Percentiles rank a stretch among this genome's conserved stretches.
These are phyloP conservation scores for Ctenomys sociabilis DNA, from an alignment of 2,113 vertebrate genomes.

Conservation along the genomic window DNA sequence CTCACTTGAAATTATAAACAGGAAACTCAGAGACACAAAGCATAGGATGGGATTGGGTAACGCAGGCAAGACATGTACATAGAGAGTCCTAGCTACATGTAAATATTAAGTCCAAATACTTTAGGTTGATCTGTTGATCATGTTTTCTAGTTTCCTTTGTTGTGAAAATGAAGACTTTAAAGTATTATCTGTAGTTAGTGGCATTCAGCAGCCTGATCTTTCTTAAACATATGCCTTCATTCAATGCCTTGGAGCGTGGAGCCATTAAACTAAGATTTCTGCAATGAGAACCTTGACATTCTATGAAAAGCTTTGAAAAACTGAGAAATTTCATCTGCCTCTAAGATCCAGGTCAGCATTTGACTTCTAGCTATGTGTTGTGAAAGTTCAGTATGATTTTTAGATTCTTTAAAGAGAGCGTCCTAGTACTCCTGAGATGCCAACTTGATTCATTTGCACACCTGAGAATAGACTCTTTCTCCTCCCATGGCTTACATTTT, in stretches of 20 bases:
- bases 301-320: background rate
- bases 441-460: background rate
- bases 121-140: background rate
- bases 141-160: background rate
- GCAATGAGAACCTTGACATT: background rate
- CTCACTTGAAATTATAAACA: background rate
- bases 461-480: background rate
- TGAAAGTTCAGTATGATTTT: background rate
- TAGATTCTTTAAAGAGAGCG: background rate
- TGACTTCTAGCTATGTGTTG: background rate
- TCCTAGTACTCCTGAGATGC: background rate
- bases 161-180: background rate
- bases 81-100: background rate
- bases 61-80: background rate
- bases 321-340: background rate
- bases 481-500: background rate
- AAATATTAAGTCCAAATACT: background rate
- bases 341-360: background rate
- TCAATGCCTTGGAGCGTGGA: background rate
- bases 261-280: background rate
- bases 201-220: background rate
- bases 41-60: background rate
- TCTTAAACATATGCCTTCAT: background rate
- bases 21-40: conserved; percentile 10
- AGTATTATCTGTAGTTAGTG: background rate